Base-by-base conservation (phyloP, 2,888 invertebrate genomes). In the Spodoptera exigua region DNA sequence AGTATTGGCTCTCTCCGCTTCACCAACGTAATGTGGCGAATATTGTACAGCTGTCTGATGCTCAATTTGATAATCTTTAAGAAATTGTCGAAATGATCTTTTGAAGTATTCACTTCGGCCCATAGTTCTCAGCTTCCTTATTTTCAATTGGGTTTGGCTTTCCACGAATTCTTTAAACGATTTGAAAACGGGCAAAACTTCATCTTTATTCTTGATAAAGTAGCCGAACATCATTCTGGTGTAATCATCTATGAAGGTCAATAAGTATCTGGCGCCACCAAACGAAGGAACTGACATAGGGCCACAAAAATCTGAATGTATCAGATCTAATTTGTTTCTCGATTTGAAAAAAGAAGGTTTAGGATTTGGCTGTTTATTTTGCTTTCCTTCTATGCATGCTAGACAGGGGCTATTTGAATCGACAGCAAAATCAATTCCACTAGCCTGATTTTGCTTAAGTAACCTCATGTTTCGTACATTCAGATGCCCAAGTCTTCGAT, bases 301-400 rank as follows among this genome's bases (percentile, higher is more conserved):
- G 0, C 66, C 65, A 47, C 62, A 65, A 16, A 70, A 12, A 47
- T 69, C 70, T 9, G 70, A 36, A 14, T 76, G 70, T 1, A 76
- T 17, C 9, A 55, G 13, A 9, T 48, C 41, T 45, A n/a, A 32
- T 44, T 3, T 56, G 45, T 52, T 61, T 44, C 2, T 21, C 58
- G 27, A 27, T 27, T 27, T 27, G 1, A 27, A 27, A n/a, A 32
- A 34, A 18, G 40, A 49, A 10, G 18, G 48, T 2, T 53, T 43
- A 16, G 55, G 48, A 58, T 76, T 77, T 11, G 74, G 70, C 46
- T 67, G 39, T 14, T 66, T 47, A 10, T 53, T 54, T 37, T 74
- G 78, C 21, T 79, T 79, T 0, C 74, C 74, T 34, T 72, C 70
- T 48, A 74, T 67, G 36, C 76, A 76, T 9, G 61, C 27, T 9